Evolutionary conservation across 2,888 invertebrate genomes (phyloP), one percentile per base, ranked within the genome.

Genomic region (Drosophila rellima): DNA sequence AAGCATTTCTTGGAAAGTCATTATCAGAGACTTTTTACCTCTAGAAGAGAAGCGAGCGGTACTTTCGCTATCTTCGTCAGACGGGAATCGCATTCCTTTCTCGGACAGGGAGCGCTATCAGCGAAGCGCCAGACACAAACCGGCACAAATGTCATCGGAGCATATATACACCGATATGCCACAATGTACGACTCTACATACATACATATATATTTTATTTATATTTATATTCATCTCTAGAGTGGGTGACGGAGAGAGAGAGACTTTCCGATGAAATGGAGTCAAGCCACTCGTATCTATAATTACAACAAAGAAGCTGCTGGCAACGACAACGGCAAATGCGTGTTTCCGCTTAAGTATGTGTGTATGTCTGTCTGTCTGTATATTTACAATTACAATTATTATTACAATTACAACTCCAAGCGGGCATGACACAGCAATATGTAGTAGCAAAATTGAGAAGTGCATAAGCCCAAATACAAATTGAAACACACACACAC

Each of bases 61-160:
- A 42, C 18, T 44, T 40, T 57, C 18, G 44, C 40, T 23, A 70
- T 62, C 55, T 56, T 5, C 37, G 40, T 17, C 50, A 33, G 72
- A 71, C 55, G 26, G 55, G 11, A 42, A 63, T 60, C 56, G 60
- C 74, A 78, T 78, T 78, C 78, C 62, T 60, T 72, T 23, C 39
- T 2, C 15, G 17, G 23, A 10, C 40, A 48, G 54, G 37, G 47
- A 56, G 31, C 45, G 69, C 37, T 65, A 73, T 74, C 74, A 59
- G 70, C 11, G 18, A 54, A 66, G 83, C 75, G 87, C 88, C 83
- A 83, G 83, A 86, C 83, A 83, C 87, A 83, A 83, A 78, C 87
- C 83, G 88, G 87, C 83, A 83, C 83, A 83, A 64, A 77, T 72
- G 61, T 56, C 82, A 56, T 47, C 59, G 11, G 26, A 50, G 59